Percentiles rank a stretch among this genome's conserved stretches.
phyloP scores from a whole-genome alignment of 2,113 vertebrate genomes.

The Chlorodrepanis virens region DNA sequence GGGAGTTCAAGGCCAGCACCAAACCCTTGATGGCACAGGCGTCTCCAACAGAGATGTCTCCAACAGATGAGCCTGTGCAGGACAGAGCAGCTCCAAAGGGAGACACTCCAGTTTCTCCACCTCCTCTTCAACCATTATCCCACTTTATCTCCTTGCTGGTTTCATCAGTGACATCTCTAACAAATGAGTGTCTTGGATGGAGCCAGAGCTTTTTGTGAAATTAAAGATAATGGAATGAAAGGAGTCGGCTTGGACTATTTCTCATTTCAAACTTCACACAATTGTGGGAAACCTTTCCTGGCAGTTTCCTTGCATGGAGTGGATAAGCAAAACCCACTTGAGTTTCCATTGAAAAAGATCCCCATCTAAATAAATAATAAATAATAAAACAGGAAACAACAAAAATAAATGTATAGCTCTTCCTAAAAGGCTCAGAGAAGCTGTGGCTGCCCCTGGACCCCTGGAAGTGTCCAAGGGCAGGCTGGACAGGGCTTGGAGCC shows the following conservation, averaged over 20 bases:
- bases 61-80: neutral
- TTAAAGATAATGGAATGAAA: neutral
- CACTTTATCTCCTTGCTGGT: neutral
- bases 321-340: neutral
- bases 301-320: rapidly evolving
- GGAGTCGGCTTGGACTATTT: neutral
- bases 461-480: too few species aligned
- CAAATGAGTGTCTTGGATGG: neutral
- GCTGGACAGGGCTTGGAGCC: too few species aligned
- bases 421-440: too few species aligned
- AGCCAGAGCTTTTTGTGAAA: neutral
- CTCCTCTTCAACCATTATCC: neutral
- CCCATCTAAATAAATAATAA: neutral
- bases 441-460: too few species aligned
- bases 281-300: neutral
- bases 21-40: neutral
- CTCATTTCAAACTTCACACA: neutral
- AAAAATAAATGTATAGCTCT: neutral
- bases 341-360: neutral
- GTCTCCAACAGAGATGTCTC: neutral
- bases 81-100: neutral
- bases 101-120: neutral
- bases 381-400: neutral
- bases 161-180: neutral
- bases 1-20: neutral